Conservation (phyloP, 2,888 invertebrate genomes). For the Capitulum mitella region DNA sequence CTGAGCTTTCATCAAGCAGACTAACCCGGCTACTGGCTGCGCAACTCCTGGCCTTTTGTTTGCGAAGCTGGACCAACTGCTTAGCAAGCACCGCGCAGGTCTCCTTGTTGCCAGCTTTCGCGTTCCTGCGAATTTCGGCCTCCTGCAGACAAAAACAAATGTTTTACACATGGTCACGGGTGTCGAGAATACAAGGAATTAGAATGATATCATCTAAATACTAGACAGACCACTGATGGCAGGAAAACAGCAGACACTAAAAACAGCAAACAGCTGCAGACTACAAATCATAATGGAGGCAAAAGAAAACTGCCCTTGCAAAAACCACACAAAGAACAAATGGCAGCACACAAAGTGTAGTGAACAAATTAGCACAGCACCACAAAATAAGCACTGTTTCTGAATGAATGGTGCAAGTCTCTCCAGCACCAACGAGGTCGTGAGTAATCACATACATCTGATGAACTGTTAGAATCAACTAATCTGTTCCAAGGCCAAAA, state of each 20-base stretch:
- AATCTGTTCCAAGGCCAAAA: too few relatives aligned
- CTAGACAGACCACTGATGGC: not conserved
- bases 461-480: too few relatives aligned
- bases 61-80: slow-evolving; percentile 75
- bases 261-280: not conserved
- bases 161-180: too few relatives aligned
- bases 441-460: too few relatives aligned
- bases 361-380: too few relatives aligned
- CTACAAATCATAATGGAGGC: too few relatives aligned
- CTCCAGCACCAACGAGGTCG: too few relatives aligned
- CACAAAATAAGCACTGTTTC: too few relatives aligned
- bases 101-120: slow-evolving; percentile 78
- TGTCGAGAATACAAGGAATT: not conserved
- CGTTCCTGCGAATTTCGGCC: slow-evolving; percentile 79
- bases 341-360: too few relatives aligned
- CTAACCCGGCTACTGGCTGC: slow-evolving; percentile 69
- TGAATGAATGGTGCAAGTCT: too few relatives aligned
- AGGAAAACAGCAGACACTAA: not conserved
- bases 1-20: not conserved
- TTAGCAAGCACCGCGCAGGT: slow-evolving; percentile 76
- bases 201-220: not conserved
- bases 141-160: slow-evolving; percentile 47
- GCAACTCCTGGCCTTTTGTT: slow-evolving; percentile 75
- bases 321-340: too few relatives aligned
- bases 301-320: too few relatives aligned